Evolutionary conservation across 1,140 invertebrate species (phyloP).

Genomic region (Megalopta genalis): DNA sequence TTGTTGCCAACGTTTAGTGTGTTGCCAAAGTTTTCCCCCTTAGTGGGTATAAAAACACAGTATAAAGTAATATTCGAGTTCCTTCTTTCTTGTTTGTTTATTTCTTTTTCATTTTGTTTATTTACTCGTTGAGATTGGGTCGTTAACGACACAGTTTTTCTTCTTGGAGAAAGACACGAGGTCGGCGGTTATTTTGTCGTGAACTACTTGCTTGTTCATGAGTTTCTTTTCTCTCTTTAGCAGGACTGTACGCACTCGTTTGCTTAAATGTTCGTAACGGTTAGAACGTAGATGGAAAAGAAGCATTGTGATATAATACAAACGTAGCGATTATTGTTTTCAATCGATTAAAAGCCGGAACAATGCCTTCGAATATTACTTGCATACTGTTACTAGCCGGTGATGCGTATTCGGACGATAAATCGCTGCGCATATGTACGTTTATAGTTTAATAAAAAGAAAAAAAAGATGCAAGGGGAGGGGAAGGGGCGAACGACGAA

Average conservation of each 20-base stretch:
- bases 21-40: slow-evolving; percentile 73
- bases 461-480: neutral
- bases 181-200: too few species aligned
- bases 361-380: slow-evolving; percentile 52
- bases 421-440: slow-evolving; percentile 16
- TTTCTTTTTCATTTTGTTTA: slow-evolving; percentile 13
- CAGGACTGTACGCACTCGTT: slow-evolving; percentile 8
- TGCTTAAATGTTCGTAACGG: neutral
- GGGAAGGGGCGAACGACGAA: slow-evolving; percentile 4
- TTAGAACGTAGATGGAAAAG: neutral
- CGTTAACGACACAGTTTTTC: neutral
- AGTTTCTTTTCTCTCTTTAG: slow-evolving; percentile 24
- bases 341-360: slow-evolving; percentile 30
- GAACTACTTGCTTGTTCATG: slow-evolving; percentile 4
- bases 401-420: slow-evolving; percentile 56
- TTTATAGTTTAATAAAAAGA: slow-evolving; percentile 14
- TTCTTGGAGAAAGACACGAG: neutral
- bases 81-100: slow-evolving; percentile 14
- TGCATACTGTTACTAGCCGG: slow-evolving; percentile 45
- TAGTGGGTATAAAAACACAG: slow-evolving; percentile 60
- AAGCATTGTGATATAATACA: slow-evolving; percentile 33
- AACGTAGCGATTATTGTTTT: slow-evolving; percentile 14
- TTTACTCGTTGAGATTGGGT: slow-evolving; percentile 10
- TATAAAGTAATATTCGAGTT: slow-evolving; percentile 62
- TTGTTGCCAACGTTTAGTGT: slow-evolving; percentile 74